Evolutionary conservation across 2,888 invertebrate genomes (phyloP).

Genomic region (Neria commutata): DNA sequence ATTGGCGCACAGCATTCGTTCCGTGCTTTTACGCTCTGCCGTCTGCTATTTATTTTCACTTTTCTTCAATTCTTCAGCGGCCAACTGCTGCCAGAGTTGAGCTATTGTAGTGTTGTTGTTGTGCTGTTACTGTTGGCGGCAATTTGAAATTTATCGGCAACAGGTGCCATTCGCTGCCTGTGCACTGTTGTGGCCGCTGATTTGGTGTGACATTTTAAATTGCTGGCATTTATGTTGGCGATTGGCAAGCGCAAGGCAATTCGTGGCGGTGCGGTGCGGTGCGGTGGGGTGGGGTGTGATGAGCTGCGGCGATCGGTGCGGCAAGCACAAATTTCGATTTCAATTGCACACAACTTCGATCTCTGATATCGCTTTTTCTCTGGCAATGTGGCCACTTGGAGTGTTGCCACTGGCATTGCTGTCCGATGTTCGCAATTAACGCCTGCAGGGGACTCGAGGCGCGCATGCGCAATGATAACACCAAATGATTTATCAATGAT

Average conservation of each 20-base stretch:
- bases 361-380: too few species aligned
- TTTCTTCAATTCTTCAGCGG: constrained; percentile 6
- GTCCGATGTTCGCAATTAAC: too few species aligned
- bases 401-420: too few species aligned
- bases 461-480: too few species aligned
- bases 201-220: constrained; percentile 16
- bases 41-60: constrained; percentile 22
- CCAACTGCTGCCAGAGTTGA: neutral
- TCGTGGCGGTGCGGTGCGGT: too few species aligned
- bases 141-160: constrained; percentile 7
- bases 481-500: too few species aligned
- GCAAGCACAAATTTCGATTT: too few species aligned
- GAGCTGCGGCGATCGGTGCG: too few species aligned
- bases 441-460: too few species aligned
- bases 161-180: constrained; percentile 12
- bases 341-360: too few species aligned
- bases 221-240: neutral
- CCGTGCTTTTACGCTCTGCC: neutral
- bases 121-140: neutral
- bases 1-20: neutral
- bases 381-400: too few species aligned
- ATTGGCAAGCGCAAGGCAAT: neutral
- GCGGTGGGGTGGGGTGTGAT: too few species aligned
- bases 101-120: neutral
- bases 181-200: neutral